phyloP scores from a whole-genome alignment of 2,113 vertebrate species.

The Callaeas wilsoni region DNA sequence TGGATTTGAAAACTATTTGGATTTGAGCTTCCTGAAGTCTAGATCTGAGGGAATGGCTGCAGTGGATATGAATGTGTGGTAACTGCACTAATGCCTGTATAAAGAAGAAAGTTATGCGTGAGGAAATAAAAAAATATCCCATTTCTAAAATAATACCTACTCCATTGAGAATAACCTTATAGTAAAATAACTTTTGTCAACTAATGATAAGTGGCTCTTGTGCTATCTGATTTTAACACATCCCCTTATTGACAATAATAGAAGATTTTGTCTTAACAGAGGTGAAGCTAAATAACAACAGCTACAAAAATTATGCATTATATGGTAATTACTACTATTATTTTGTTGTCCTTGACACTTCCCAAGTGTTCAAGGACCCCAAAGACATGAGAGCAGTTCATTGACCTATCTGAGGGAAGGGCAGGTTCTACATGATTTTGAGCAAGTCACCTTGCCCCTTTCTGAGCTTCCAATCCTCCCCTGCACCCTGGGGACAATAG shows the following conservation, averaged over 20 bases:
- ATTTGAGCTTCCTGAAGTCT: slow-evolving; percentile 80
- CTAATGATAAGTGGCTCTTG: background rate
- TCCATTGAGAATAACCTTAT: background rate
- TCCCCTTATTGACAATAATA: background rate
- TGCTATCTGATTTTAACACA: background rate
- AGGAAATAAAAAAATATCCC: background rate
- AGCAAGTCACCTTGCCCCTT: background rate
- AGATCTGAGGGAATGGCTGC: slow-evolving; percentile 45
- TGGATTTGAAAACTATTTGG: slow-evolving; percentile 83
- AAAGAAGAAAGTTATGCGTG: slow-evolving; percentile 1
- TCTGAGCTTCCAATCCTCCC: background rate
- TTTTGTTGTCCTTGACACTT: background rate
- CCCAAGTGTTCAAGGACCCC: background rate
- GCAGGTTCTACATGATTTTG: background rate
- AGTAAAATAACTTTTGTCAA: background rate
- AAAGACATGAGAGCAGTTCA: background rate
- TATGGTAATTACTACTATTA: background rate
- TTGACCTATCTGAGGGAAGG: background rate
- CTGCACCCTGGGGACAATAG: background rate
- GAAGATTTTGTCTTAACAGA: background rate
- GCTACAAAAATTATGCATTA: background rate
- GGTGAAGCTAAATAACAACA: background rate
- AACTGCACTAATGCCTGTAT: slow-evolving; percentile 27
- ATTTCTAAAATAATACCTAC: background rate
- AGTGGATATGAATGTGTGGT: slow-evolving; percentile 16